phyloP scores from a whole-genome alignment of 2,888 invertebrate species.

The Halictus quadricinctus region DNA sequence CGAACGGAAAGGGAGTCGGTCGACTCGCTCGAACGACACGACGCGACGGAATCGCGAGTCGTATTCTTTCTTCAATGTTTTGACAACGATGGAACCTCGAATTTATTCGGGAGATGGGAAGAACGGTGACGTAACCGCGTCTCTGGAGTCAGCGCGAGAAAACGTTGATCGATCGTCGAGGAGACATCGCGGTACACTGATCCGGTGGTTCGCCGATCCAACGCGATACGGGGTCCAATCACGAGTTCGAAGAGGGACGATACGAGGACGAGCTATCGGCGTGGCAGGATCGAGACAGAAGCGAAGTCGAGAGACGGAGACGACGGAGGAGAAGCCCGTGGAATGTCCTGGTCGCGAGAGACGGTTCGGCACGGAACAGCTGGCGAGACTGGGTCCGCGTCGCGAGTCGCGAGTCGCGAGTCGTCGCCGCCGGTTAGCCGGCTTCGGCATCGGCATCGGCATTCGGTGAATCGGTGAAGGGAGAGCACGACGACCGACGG shows the following conservation, averaged over 20 bases:
- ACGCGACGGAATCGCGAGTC: too few relatives aligned
- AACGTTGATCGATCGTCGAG: not conserved
- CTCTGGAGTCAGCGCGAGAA: not conserved
- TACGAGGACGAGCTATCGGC: not conserved
- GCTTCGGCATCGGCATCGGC: conserved; percentile 51
- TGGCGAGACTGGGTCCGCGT: conserved; percentile 73
- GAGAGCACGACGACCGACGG: conserved; percentile 54
- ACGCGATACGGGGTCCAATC: not conserved
- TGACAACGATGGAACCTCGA: not conserved
- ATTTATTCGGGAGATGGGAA: not conserved
- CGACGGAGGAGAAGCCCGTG: not conserved
- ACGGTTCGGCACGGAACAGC: conserved; percentile 66
- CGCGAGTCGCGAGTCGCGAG: conserved; percentile 55
- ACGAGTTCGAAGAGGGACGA: not conserved
- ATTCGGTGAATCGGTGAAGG: conserved; percentile 74
- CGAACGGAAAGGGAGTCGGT: not conserved
- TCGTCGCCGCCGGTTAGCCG: conserved; percentile 31
- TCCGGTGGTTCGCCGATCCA: not conserved
- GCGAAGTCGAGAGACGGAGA: not conserved
- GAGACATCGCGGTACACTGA: not conserved
- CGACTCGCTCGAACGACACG: too few relatives aligned
- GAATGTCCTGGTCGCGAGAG: conserved; percentile 13
- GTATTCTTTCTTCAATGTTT: not conserved
- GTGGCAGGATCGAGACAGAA: not conserved
- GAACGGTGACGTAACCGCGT: not conserved